A percentile compares a stretch with the other conserved stretches of the same genome.
Evolutionary conservation across 2,888 invertebrate genomes (phyloP).

Genomic region (Cerceris rybyensis): DNA sequence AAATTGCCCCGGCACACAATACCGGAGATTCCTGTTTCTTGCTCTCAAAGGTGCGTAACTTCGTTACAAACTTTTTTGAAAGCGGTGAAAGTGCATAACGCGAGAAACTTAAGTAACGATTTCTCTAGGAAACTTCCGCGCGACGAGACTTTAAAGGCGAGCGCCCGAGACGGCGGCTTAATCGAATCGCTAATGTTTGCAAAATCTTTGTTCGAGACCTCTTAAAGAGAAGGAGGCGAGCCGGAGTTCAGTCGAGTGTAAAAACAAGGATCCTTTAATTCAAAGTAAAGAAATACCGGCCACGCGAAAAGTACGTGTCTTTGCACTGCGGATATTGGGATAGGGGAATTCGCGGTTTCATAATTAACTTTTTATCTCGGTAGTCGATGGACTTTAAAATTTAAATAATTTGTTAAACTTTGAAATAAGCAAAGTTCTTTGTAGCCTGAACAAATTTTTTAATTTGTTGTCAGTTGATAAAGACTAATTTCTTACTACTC

Average conservation of each 20-base stretch:
- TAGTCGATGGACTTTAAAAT: not conserved
- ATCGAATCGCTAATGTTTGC: slow-evolving; percentile 70
- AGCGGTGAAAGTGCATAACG: slow-evolving; percentile 68
- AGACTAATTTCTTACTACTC: no score
- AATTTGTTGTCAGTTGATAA: no score
- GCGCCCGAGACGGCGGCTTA: slow-evolving; percentile 61
- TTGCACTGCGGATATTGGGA: slow-evolving; percentile 18
- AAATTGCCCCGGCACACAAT: slow-evolving; percentile 20
- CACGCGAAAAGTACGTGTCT: slow-evolving; percentile 6
- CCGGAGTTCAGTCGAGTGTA: slow-evolving; percentile 23
- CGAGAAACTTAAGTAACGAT: slow-evolving; percentile 70
- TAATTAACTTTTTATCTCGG: not conserved
- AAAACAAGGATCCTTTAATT: slow-evolving; percentile 47
- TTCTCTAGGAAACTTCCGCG: slow-evolving; percentile 67
- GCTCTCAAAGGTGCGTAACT: slow-evolving; percentile 18
- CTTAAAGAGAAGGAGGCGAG: slow-evolving; percentile 61
- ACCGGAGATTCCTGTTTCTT: slow-evolving; percentile 18
- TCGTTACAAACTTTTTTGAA: slow-evolving; percentile 56
- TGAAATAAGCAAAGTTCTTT: no score
- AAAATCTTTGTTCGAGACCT: slow-evolving; percentile 65
- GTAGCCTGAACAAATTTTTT: no score
- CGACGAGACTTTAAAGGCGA: slow-evolving; percentile 70
- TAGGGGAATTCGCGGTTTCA: slow-evolving; percentile 1
- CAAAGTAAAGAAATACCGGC: slow-evolving; percentile 10
- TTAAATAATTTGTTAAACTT: no score